phyloP scores from a whole-genome alignment of 1,140 invertebrate species.

The Maconellicoccus hirsutus region DNA sequence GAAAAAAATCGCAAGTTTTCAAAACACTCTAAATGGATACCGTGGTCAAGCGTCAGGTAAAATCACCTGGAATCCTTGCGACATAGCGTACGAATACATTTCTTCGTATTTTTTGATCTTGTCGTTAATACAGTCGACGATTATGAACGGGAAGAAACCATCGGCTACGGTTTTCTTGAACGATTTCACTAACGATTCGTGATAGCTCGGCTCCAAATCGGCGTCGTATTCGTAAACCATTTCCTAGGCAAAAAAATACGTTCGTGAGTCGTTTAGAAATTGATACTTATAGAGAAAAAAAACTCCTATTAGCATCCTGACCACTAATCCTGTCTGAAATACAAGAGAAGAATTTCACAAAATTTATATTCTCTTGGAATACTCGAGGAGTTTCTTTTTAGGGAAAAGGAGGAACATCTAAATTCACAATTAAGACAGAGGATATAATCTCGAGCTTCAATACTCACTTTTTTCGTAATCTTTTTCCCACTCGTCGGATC shows the following conservation, averaged over 20 bases:
- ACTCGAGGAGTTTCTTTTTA: no score
- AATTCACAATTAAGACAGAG: no score
- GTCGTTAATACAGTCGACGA: slow-evolving; percentile 79
- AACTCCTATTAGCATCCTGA: no score
- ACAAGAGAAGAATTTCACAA: no score
- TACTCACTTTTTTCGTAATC: slow-evolving; percentile 46
- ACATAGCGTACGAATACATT: slow-evolving; percentile 76
- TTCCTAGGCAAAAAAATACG: slow-evolving; percentile 44
- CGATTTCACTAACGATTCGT: slow-evolving; percentile 70
- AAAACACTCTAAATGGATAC: no score
- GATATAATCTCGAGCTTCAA: background rate
- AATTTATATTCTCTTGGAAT: no score
- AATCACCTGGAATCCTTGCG: slow-evolving; percentile 76
- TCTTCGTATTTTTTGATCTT: slow-evolving; percentile 70
- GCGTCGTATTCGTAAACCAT: slow-evolving; percentile 87
- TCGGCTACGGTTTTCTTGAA: slow-evolving; percentile 86
- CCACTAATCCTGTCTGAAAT: no score
- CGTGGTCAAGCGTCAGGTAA: background rate
- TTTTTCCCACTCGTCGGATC: slow-evolving; percentile 63
- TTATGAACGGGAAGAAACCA: slow-evolving; percentile 85
- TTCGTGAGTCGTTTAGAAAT: no score
- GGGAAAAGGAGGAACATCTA: no score
- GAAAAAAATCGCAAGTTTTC: no score
- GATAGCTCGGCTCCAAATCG: slow-evolving; percentile 67
- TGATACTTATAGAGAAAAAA: no score